Percentiles rank a stretch among this genome's conserved stretches.
Evolutionary conservation across 2,888 invertebrate species (phyloP).

Genomic region (Ptycholaimellus sp.): DNA sequence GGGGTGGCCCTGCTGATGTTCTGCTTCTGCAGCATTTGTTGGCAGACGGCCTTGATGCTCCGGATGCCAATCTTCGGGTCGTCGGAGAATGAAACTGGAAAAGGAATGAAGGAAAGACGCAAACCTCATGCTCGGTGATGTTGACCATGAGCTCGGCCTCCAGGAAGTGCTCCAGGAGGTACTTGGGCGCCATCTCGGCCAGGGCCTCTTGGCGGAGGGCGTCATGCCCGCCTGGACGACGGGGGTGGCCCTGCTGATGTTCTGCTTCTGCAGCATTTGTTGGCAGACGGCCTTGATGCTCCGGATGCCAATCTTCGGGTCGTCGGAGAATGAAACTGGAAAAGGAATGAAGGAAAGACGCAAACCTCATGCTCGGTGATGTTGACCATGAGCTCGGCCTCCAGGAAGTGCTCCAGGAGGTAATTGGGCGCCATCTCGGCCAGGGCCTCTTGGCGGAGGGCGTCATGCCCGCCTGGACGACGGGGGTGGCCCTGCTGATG

Average conservation of each 20-base stretch:
- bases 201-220: slow-evolving; percentile 60
- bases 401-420: slow-evolving; percentile 55
- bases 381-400: slow-evolving; percentile 67
- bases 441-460: slow-evolving; percentile 61
- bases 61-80: slow-evolving; percentile 93
- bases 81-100: too few species aligned
- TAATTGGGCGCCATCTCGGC: slow-evolving; percentile 94
- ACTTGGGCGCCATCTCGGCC: slow-evolving; percentile 92
- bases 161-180: slow-evolving; percentile 64
- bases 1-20: slow-evolving; percentile 89
- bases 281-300: slow-evolving; percentile 96
- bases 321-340: slow-evolving; percentile 97
- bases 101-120: too few species aligned
- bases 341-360: too few species aligned
- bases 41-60: slow-evolving; percentile 88
- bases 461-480: slow-evolving; percentile 81
- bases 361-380: slow-evolving; percentile 71
- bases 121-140: slow-evolving; percentile 72
- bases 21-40: slow-evolving; percentile 93
- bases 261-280: slow-evolving; percentile 97
- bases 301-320: slow-evolving; percentile 94
- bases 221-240: slow-evolving; percentile 94
- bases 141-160: slow-evolving; percentile 73
- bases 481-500: slow-evolving; percentile 82
- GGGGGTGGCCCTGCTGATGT: slow-evolving; percentile 87